These are phyloP conservation scores for Euphysa ruthae DNA, from an alignment of 30 jellyfish, hydroid and myxozoan genomes.

Conservation along the genomic window DNA sequence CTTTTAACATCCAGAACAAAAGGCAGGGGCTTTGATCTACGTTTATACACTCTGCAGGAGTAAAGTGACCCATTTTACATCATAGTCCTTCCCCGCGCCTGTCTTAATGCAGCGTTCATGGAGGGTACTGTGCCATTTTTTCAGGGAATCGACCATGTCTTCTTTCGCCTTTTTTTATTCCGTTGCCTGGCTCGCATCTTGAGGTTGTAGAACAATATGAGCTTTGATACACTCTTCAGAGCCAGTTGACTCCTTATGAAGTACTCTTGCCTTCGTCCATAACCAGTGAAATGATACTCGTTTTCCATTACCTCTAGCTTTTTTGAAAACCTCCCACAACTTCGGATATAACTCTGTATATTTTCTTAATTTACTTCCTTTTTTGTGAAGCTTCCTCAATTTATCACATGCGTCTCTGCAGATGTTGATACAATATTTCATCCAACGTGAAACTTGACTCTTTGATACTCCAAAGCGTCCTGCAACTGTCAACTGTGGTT, in stretches of 20 bases:
- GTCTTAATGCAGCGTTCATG: neutral
- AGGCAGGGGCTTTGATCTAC: slow-evolving; percentile 25
- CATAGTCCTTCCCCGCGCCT: neutral
- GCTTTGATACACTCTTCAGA: neutral
- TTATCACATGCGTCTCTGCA: too few species aligned
- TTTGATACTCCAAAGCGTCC: too few species aligned
- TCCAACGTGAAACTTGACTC: too few species aligned
- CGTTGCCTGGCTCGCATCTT: neutral
- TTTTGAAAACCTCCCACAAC: slow-evolving; percentile 2
- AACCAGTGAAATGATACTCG: neutral
- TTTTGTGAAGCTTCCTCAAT: slow-evolving; percentile 23
- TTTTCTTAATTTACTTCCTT: too few species aligned
- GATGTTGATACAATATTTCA: too few species aligned
- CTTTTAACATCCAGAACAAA: neutral
- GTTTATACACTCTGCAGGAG: slow-evolving; percentile 17
- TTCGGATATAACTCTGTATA: slow-evolving; percentile 14
- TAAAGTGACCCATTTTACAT: slow-evolving; percentile 2
- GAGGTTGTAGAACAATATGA: neutral
- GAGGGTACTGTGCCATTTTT: slow-evolving; percentile 1
- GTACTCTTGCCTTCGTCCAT: neutral
- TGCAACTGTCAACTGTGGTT: too few species aligned
- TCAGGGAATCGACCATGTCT: neutral
- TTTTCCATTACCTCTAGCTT: slow-evolving; percentile 8
- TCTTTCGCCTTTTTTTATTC: neutral
- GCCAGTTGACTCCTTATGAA: neutral